phyloP scores from a whole-genome alignment of 2,888 invertebrate species.

The Scaptodrosophila latifasciaeformis region DNA sequence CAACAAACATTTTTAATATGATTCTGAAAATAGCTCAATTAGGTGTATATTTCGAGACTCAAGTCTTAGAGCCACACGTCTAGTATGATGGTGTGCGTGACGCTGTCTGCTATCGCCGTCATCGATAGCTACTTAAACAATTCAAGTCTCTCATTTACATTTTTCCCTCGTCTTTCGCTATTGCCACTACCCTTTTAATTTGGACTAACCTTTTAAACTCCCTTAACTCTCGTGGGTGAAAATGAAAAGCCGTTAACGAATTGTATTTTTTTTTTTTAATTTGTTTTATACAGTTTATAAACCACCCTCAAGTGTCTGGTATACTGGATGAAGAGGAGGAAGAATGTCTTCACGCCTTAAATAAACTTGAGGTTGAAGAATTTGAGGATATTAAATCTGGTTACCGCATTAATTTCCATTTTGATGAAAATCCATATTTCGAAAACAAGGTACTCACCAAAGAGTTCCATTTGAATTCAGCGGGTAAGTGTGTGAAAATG shows the following conservation, averaged over 20 bases:
- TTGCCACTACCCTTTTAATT: no score
- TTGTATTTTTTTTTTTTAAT: slow-evolving; percentile 2
- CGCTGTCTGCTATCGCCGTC: background rate
- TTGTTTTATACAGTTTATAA: slow-evolving; percentile 78
- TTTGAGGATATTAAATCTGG: slow-evolving; percentile 92
- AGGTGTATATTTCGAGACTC: no score
- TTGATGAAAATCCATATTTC: slow-evolving; percentile 88
- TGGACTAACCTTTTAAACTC: background rate
- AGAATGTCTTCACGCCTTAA: slow-evolving; percentile 83
- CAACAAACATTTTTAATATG: no score
- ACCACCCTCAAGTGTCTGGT: slow-evolving; percentile 89
- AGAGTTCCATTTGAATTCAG: slow-evolving; percentile 79
- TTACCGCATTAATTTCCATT: slow-evolving; percentile 85
- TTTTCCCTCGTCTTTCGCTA: no score
- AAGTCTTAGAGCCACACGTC: no score
- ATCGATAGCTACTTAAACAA: background rate
- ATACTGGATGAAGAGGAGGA: slow-evolving; percentile 89
- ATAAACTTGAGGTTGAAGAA: slow-evolving; percentile 87
- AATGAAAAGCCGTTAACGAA: no score
- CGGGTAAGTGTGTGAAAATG: slow-evolving; percentile 60
- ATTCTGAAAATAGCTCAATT: no score
- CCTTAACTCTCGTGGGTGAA: no score
- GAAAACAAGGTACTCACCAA: slow-evolving; percentile 86
- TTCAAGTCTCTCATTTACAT: no score
- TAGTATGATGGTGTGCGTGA: background rate